Evolutionary conservation across 2,888 invertebrate genomes (phyloP), one percentile per base, ranked within the genome.

Genomic region (Diadromus collaris): DNA sequence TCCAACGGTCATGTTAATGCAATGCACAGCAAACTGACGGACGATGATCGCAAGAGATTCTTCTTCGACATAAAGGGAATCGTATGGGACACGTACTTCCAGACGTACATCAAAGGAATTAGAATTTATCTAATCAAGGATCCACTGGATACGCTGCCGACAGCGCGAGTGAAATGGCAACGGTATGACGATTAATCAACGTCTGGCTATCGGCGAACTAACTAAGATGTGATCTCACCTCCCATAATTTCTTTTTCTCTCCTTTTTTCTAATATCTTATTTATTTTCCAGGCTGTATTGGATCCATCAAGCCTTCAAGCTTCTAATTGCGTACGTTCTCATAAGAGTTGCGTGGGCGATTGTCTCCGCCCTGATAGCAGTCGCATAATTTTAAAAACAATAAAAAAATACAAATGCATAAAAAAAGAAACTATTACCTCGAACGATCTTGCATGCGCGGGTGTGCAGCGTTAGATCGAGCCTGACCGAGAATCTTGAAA

Each of bases 51-150:
- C 72, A 91, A 92, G 24, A 90, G 94, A 4, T 97, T 96, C 87
- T 93, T 94, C 24, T 97, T 96, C 90, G 95, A 94, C 87, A 93
- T 97, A 81, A 92, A 92, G 0, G 92, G 94, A 34, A 91, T 97
- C 85, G 93, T 95, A 51, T 98, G 97, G 97, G 94, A 95, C 6
- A 91, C 92, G 0, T 97, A 95, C 85, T 94, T 95, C 85, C 92
- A 93, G 78, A 93, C 92, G 56, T 96, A 96, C 84, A 91, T 95
- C 7, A 91, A 93, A 89, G 97, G 97, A 2, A 93, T 96, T 60
- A 93, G 97, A 81, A 92, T 95, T 1, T 97, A 95, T 88, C 91
- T 97, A 10, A 91, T 97, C 46, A 96, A 97, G 85, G 97, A 97
- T 87, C 95, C 96, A 24, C 88, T 95, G 2, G 94, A 95, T 0